A percentile compares a stretch with the other conserved stretches of the same genome.
phyloP scores from a whole-genome alignment of 2,888 invertebrate species.

The Trilocha varians region DNA sequence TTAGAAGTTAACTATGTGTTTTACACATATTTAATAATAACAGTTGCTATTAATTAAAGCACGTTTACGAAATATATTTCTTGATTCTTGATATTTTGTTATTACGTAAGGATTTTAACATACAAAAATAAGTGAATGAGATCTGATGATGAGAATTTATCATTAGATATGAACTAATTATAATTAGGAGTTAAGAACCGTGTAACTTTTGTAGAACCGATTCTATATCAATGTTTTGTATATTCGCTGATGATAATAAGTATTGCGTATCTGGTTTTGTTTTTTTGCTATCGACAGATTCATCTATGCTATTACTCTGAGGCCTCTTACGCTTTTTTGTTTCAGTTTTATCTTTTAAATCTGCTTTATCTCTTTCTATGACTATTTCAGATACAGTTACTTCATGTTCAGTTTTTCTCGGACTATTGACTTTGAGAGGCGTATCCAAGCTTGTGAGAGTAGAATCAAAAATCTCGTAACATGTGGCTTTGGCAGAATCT shows the following conservation, averaged over 20 bases:
- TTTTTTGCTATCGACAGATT: conserved; percentile 40
- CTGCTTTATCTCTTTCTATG: conserved; percentile 40
- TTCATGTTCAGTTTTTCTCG: conserved; percentile 25
- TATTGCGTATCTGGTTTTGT: conserved; percentile 44
- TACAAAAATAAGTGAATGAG: background rate
- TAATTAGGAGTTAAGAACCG: conserved; percentile 43
- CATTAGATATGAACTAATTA: background rate
- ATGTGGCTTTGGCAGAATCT: conserved; percentile 38
- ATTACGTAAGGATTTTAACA: background rate
- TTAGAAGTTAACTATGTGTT: conserved; percentile 7
- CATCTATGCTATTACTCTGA: conserved; percentile 35
- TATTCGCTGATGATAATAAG: conserved; percentile 46
- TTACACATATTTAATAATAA: conserved; percentile 5
- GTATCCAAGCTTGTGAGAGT: conserved; percentile 63
- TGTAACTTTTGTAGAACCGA: conserved; percentile 59
- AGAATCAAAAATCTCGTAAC: conserved; percentile 60
- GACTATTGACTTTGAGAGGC: conserved; percentile 43
- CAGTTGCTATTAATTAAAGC: conserved; percentile 3
- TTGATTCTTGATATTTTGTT: background rate
- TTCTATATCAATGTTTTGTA: conserved; percentile 65
- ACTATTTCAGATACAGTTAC: conserved; percentile 41
- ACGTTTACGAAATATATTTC: background rate
- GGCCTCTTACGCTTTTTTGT: conserved; percentile 47
- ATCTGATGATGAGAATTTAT: background rate
- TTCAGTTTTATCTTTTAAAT: conserved; percentile 28